phyloP scores from a whole-genome alignment of 2,113 vertebrate genomes.

The Glareola pratincola region DNA sequence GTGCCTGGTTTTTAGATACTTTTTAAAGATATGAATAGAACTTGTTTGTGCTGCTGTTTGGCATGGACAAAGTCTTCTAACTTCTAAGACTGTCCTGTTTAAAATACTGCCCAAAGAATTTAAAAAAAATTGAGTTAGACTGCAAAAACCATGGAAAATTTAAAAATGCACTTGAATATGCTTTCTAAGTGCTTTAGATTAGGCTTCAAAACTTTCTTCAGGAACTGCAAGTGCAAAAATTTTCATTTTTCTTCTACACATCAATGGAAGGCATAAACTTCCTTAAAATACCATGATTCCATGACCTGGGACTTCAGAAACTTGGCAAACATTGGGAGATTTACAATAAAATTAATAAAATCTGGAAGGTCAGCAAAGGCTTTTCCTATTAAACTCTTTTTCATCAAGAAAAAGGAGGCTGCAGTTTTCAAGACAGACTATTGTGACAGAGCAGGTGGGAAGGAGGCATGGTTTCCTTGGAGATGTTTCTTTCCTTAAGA shows the following conservation, averaged over 20 bases:
- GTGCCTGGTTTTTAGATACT: neutral
- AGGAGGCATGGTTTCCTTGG: neutral
- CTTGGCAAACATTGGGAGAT: neutral
- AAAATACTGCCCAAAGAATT: neutral
- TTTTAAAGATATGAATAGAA: neutral
- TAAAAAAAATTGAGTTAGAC: accelerated
- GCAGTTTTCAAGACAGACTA: neutral
- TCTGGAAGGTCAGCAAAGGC: neutral
- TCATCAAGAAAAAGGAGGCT: neutral
- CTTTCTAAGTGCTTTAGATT: neutral
- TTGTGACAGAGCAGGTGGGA: neutral
- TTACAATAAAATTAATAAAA: neutral
- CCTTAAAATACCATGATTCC: neutral
- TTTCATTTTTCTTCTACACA: neutral
- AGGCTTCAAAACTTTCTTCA: neutral
- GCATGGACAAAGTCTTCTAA: neutral
- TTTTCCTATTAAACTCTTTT: neutral
- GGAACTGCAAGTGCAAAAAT: neutral
- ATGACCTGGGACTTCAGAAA: neutral
- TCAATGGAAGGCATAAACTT: neutral
- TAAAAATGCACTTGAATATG: neutral
- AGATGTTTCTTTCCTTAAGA: neutral
- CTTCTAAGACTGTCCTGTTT: neutral
- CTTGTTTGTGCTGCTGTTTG: neutral
- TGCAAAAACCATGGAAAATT: neutral